Evolutionary conservation across 2,888 invertebrate species (phyloP).

Genomic region (Pheosia tremula): DNA sequence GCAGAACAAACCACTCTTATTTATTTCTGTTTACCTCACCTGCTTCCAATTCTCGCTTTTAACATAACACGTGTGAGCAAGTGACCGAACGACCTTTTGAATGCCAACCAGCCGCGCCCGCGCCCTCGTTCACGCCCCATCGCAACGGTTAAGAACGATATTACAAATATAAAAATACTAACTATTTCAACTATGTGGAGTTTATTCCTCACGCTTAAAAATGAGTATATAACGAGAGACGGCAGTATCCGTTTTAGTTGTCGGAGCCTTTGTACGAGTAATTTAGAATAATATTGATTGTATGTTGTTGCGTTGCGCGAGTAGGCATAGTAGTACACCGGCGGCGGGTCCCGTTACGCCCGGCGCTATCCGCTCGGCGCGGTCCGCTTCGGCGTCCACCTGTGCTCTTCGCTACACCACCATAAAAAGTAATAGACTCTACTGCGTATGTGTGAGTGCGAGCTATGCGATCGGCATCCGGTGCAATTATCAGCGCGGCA

Average conservation of each 20-base stretch:
- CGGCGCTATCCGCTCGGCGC: constrained; percentile 2
- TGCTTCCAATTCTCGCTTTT: constrained; percentile 13
- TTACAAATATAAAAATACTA: too few species aligned
- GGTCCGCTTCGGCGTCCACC: constrained; percentile 25
- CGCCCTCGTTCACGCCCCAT: not conserved
- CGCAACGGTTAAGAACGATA: not conserved
- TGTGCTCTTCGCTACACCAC: constrained; percentile 13
- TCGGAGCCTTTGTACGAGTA: too few species aligned
- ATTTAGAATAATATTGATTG: too few species aligned
- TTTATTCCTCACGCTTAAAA: too few species aligned
- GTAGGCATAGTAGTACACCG: too few species aligned
- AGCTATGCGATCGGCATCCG: constrained; percentile 34
- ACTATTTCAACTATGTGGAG: too few species aligned
- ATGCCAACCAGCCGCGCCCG: constrained; percentile 20
- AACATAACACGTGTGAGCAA: constrained; percentile 29
- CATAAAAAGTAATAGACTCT: constrained; percentile 15
- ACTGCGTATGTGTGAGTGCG: constrained; percentile 9
- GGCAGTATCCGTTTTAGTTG: too few species aligned
- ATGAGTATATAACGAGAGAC: too few species aligned
- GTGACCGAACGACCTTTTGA: constrained; percentile 27
- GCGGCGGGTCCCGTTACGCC: not conserved
- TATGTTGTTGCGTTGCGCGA: too few species aligned
- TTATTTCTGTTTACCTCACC: constrained; percentile 10
- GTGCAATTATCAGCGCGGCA: constrained; percentile 29
- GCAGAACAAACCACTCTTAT: constrained; percentile 6